Percentiles rank a stretch among this genome's conserved stretches.
These are phyloP conservation scores for Anguilla megastoma DNA, from an alignment of 2,797 vertebrate genomes.

Conservation along the genomic window DNA sequence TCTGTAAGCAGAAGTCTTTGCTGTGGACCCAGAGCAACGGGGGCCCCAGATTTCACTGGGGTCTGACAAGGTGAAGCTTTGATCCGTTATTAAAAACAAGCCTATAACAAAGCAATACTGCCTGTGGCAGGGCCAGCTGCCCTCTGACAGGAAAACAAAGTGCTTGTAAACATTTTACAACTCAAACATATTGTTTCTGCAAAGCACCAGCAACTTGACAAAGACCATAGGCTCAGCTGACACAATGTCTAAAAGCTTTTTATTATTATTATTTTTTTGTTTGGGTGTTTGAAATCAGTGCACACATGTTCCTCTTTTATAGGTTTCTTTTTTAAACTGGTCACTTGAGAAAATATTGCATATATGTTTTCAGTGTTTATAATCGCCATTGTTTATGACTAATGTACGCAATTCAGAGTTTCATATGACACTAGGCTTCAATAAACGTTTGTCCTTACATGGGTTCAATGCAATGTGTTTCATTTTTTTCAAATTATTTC, in stretches of 20 bases:
- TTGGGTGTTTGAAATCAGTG: background rate
- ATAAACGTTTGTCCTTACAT: background rate
- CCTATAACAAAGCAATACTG: background rate
- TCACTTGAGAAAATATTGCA: background rate
- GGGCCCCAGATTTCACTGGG: slow-evolving; percentile 7
- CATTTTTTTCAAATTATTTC: background rate
- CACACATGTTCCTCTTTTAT: background rate
- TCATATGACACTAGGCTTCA: background rate
- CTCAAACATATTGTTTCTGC: background rate
- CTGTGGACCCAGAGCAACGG: background rate
- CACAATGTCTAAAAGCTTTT: background rate
- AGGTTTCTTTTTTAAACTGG: background rate
- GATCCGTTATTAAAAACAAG: slow-evolving; percentile 2
- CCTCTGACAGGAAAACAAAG: background rate
- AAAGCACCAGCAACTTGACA: background rate
- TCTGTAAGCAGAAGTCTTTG: background rate
- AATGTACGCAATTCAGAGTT: background rate
- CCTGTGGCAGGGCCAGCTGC: background rate
- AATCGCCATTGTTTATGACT: background rate
- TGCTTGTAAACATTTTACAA: slow-evolving; percentile 21
- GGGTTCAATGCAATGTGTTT: background rate
- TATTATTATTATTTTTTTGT: background rate
- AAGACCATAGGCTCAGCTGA: background rate
- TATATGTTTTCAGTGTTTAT: background rate
- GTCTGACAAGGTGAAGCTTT: slow-evolving; percentile 18